These are phyloP conservation scores for Lordiphosa clarofinis DNA, from an alignment of 1,140 invertebrate genomes.

Conservation along the genomic window DNA sequence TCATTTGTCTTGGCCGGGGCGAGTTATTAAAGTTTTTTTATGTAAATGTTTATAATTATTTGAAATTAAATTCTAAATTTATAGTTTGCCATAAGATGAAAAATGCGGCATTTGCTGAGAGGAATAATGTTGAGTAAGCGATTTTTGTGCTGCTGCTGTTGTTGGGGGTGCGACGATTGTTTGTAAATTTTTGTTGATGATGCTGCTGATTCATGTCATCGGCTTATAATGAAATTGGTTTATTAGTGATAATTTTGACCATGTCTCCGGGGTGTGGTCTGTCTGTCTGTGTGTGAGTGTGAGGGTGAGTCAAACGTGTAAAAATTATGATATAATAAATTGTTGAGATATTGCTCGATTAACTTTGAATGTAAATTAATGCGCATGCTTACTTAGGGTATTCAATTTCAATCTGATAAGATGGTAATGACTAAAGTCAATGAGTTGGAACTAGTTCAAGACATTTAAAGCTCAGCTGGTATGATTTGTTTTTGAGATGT, in stretches of 20 bases:
- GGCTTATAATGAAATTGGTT: constrained; percentile 69
- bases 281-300: not conserved
- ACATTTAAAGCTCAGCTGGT: too few relatives aligned
- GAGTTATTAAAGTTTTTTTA: constrained; percentile 23
- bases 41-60: constrained; percentile 62
- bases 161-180: too few relatives aligned
- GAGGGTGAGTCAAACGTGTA: not conserved
- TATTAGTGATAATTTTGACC: constrained; percentile 62
- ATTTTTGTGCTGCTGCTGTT: constrained; percentile 1
- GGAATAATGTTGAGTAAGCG: too few relatives aligned
- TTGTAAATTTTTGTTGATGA: constrained; percentile 4
- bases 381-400: constrained; percentile 3
- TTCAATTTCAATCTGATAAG: not conserved
- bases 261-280: constrained; percentile 33
- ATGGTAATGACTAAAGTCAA: too few relatives aligned
- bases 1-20: constrained; percentile 5
- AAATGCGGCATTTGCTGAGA: constrained; percentile 3
- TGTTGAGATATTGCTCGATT: constrained; percentile 14
- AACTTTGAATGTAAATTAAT: constrained; percentile 31
- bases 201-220: constrained; percentile 51
- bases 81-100: constrained; percentile 61
- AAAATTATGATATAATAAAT: constrained; percentile 63
- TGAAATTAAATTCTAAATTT: constrained; percentile 72
- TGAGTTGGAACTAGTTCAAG: too few relatives aligned
- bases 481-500: too few relatives aligned